A percentile compares a stretch with the other conserved stretches of the same genome.
Conservation (phyloP, 2,888 invertebrate species). For the Amphipoea oculea region DNA sequence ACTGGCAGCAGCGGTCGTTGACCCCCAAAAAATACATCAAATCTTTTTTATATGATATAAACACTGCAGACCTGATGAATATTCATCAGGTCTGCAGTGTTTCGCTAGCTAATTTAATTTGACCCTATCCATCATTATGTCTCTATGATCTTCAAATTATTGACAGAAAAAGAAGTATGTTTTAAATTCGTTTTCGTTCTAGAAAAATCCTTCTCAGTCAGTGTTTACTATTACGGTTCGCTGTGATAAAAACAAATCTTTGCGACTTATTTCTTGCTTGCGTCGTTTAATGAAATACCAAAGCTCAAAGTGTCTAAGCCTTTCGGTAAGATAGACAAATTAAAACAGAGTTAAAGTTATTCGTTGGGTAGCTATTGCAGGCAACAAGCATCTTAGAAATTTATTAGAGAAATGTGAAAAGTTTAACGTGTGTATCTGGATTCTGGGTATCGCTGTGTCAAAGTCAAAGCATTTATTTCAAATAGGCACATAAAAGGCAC, state of each 20-base stretch:
- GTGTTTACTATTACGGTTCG: not conserved
- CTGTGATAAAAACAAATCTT: not conserved
- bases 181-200: not conserved
- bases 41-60: too few species aligned
- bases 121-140: not conserved
- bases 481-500: too few species aligned
- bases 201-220: not conserved
- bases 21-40: too few species aligned
- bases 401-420: not conserved
- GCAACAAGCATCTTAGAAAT: not conserved
- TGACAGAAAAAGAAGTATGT: not conserved
- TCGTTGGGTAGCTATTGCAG: not conserved
- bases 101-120: too few species aligned
- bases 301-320: not conserved
- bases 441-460: too few species aligned
- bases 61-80: too few species aligned
- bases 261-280: not conserved
- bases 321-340: not conserved
- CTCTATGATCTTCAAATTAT: not conserved
- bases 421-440: too few species aligned
- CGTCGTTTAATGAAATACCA: conserved; percentile 15
- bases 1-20: too few species aligned
- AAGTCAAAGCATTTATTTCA: too few species aligned
- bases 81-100: too few species aligned
- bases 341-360: not conserved